phyloP scores from a whole-genome alignment of 2,797 vertebrate genomes.

The Mus spretus region DNA sequence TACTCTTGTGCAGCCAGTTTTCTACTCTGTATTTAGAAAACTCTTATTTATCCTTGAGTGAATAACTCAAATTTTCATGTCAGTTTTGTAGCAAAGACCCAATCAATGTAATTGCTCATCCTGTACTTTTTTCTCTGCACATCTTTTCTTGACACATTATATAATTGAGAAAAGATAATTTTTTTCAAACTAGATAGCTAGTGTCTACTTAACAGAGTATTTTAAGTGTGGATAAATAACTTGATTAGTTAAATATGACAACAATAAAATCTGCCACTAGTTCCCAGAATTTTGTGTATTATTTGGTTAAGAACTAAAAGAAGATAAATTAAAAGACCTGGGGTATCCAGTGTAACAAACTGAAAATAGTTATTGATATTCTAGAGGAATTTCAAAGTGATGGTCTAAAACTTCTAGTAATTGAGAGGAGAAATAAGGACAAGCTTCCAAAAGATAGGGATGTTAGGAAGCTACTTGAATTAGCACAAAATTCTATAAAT shows the following conservation, averaged over 20 bases:
- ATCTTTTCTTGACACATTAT: constrained; percentile 15
- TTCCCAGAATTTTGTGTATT: neutral
- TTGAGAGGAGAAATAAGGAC: neutral
- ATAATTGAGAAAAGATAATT: neutral
- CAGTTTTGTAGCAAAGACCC: neutral
- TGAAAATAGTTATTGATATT: neutral
- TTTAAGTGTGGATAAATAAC: neutral
- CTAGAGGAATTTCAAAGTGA: neutral
- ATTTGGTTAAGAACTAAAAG: neutral
- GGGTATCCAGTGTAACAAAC: neutral
- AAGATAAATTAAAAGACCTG: neutral
- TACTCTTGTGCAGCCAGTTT: neutral
- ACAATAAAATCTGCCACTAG: neutral
- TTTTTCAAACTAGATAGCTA: neutral
- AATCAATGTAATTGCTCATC: neutral
- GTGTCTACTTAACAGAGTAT: neutral
- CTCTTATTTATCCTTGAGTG: neutral
- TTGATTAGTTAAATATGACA: neutral
- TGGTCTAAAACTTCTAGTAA: neutral
- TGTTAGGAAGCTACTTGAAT: neutral
- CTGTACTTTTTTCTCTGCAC: neutral
- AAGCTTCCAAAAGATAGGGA: neutral
- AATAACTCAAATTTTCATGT: neutral
- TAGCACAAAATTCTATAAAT: neutral
- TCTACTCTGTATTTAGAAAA: neutral